These are phyloP conservation scores for Pangasius krempfi DNA, from an alignment of 2,797 vertebrate species.

Conservation along the genomic window DNA sequence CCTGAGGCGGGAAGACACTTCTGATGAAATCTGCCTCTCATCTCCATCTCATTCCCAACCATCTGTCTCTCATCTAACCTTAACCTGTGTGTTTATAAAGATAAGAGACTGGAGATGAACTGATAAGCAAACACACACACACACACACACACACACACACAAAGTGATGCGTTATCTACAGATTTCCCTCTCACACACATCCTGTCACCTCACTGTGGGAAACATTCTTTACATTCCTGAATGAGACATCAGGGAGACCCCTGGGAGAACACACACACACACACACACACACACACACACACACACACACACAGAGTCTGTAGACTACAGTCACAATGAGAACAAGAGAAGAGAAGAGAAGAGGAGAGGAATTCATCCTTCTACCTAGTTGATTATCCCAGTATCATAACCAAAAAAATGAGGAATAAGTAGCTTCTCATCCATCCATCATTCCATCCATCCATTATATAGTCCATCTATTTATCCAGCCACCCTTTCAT, in stretches of 20 bases:
- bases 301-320: not conserved
- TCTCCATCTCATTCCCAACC: not conserved
- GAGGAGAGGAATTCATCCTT: not conserved
- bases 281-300: conserved; percentile 13
- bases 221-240: conserved; percentile 36
- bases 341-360: too few relatives aligned
- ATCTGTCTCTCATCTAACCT: not conserved
- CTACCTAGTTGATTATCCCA: too few relatives aligned
- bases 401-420: too few relatives aligned
- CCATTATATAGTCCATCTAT: too few relatives aligned
- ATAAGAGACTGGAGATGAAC: not conserved
- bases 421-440: too few relatives aligned
- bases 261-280: conserved; percentile 6
- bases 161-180: not conserved
- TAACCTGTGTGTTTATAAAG: not conserved
- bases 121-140: conserved; percentile 11
- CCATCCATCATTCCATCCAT: too few relatives aligned
- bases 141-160: not conserved
- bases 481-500: too few relatives aligned
- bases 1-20: not conserved
- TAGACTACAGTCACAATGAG: too few relatives aligned
- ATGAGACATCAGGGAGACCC: not conserved
- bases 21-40: not conserved
- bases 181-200: not conserved
- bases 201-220: conserved; percentile 12